Base-by-base conservation (phyloP, 2,113 vertebrate species). In the Megaceryle torquata region DNA sequence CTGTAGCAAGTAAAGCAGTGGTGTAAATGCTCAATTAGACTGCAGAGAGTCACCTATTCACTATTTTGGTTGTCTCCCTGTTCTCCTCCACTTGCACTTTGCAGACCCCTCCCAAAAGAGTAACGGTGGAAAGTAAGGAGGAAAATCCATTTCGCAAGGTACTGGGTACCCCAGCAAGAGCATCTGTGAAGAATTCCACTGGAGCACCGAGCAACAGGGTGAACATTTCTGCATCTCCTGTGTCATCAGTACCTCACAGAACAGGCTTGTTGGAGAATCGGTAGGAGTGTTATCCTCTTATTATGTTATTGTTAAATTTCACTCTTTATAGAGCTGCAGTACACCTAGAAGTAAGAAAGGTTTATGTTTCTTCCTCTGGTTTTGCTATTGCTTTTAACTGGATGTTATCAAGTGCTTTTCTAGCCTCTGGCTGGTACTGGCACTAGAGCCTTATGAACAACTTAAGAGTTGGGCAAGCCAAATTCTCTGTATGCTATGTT, bases 211-310 rank as follows among this genome's bases (percentile, higher is more conserved):
- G 93, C 86, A 95, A 82, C 59, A 96, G 98, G 33, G 82, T 86
- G 4, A 94, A 97, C 91, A 94, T 97, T 67, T 83, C 97, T 33
- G 75, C 97, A 18, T 96, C 97, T 28, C 78, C 97, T 48, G 78
- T 96, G 0, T 86, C 97, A 10, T 98, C 99, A 57, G 98, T 98
- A 33, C 98, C 99, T 44, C 98, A 98, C 87, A 98, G 99, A 61
- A 95, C 97, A 4, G 98, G 99, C n/a, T 96, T 99, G 68, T 97
- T 98, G 79, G 99, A 99, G 97, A 99, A 98, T 92, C 98, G 99
- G 99, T 99, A 97, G 63, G 97, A 83, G 50, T 8, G 0, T 75
- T 67, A 29, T 67, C 67, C 90, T 71, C 54, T 50, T 64, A 2
- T 21, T 80, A 4, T 14, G 7, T 4, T 37, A 11, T 13, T 48